These are phyloP conservation scores for Brachyalestes nurse DNA, from an alignment of 2,797 vertebrate species.

Conservation along the genomic window DNA sequence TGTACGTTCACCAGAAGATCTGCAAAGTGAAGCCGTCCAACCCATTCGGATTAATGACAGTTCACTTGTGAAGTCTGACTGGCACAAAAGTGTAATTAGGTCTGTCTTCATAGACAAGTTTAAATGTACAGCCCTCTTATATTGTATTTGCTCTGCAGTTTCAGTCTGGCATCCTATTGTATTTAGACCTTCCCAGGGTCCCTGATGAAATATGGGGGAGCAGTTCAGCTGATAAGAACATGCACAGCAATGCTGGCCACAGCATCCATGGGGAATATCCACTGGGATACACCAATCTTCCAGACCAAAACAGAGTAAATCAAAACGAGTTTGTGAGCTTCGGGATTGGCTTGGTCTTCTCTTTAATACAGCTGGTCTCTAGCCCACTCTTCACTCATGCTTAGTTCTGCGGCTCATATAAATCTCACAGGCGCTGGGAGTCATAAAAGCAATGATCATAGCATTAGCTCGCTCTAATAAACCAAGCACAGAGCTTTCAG, in stretches of 20 bases:
- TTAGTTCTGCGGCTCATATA: not conserved
- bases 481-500: not conserved
- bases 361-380: not conserved
- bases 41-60: too few species aligned
- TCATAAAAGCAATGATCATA: conserved; percentile 53
- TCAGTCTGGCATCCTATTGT: not conserved
- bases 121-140: not conserved
- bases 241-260: not conserved
- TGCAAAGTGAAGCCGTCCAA: too few species aligned
- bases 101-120: too few species aligned
- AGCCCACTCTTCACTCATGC: not conserved
- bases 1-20: too few species aligned
- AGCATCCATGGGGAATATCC: not conserved
- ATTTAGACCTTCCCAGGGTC: not conserved
- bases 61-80: too few species aligned
- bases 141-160: not conserved
- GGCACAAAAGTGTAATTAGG: too few species aligned
- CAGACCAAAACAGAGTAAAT: not conserved
- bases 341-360: not conserved
- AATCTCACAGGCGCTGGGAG: conserved; percentile 44
- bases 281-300: not conserved
- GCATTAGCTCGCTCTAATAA: conserved; percentile 38
- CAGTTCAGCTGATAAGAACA: not conserved
- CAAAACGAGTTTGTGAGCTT: not conserved
- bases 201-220: not conserved